Evolutionary conservation across 64 coral and sea anemone species (phyloP), one percentile per base, ranked within the genome.

Genomic region (Platygyra sinensis): DNA sequence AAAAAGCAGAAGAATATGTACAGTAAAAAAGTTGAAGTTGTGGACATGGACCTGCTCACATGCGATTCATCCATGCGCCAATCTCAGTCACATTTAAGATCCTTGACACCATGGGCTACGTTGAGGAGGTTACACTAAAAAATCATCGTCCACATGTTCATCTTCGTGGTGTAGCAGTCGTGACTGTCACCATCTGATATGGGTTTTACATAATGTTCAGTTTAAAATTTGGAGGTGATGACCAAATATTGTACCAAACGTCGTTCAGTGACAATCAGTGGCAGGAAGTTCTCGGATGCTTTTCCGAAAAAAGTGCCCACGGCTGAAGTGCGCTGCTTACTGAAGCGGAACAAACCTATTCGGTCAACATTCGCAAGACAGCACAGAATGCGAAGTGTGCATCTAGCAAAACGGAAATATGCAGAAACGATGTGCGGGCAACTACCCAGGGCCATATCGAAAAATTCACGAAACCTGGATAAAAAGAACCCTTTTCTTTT

Each of bases 341-440:
- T 74, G 72, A 74, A 74, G 72, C 32, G 72, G 72, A 74, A 38
- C 72, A 74, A 74, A 74, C 42, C 30, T 74, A 74, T 74, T 74
- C 72, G 72, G 72, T 38, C 8, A 74, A 74, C 72, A 38, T 72
- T 29, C 24, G 69, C 24, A 29, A 30, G 27, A 72, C 69, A 28
- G 25, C 69, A 72, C 69, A 72, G 25, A 72, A 72, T 72, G 69
- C 25, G 25, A 72, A 72, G 69, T 72, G 69, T 72, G 69, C 69
- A 72, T 72, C 69, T 10, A 32, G 20, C 31, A 72, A 72, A 72
- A 28, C 2, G 69, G 69, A 72, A 72, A 30, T 72, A 72, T 30
- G 69, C 69, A 72, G 31, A 72, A 72, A 72, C 69, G 69, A 28
- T 30, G 69, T 72, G 69, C 69, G 31, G 69, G 27, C 69, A 72